Evolutionary conservation across 23 tunicate genomes (phyloP).

Genomic region (Clavelina lepadiformis): DNA sequence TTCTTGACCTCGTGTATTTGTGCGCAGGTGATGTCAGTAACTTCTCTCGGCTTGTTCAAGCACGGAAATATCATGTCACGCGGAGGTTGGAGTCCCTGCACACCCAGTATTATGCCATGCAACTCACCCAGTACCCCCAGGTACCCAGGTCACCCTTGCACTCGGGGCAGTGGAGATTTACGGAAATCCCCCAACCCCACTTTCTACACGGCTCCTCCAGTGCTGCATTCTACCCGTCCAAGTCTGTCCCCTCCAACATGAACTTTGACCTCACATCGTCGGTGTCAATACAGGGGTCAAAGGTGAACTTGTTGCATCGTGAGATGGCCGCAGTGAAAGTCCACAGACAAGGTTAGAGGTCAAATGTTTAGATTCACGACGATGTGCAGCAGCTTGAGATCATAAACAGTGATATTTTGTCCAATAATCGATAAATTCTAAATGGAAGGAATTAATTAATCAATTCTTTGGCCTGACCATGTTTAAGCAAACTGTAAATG

Average conservation of each 20-base stretch:
- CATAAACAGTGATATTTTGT: no score
- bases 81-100: conserved; percentile 41
- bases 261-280: conserved; percentile 57
- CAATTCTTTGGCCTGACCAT: no score
- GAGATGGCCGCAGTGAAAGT: conserved; percentile 10
- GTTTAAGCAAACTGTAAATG: no score
- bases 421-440: no score
- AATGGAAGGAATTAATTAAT: no score
- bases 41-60: conserved; percentile 15
- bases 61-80: conserved; percentile 1
- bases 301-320: conserved; percentile 32
- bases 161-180: conserved; percentile 42
- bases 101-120: conserved; percentile 57
- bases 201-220: conserved; percentile 36
- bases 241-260: conserved; percentile 50
- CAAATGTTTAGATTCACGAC: no score
- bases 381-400: no score
- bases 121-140: conserved; percentile 35
- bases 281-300: conserved; percentile 50
- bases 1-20: no score
- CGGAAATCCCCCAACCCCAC: conserved; percentile 37
- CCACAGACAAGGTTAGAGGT: conserved; percentile 27
- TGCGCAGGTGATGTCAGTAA: conserved; percentile 33
- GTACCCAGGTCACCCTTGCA: conserved; percentile 20
- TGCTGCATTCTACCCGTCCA: conserved; percentile 52